Conservation (phyloP, 2,888 invertebrate genomes). For the Lysandra bellargus region DNA sequence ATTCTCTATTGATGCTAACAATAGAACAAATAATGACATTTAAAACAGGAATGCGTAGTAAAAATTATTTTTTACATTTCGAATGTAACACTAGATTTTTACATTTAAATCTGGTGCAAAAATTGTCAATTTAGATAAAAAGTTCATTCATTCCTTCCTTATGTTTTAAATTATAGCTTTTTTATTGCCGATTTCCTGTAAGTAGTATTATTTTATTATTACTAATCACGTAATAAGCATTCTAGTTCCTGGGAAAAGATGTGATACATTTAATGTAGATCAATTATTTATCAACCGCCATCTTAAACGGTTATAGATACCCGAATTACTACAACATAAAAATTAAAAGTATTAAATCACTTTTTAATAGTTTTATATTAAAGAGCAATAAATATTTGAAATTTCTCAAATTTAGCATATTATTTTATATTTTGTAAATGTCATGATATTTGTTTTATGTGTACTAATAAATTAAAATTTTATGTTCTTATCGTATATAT, state of each 20-base stretch:
- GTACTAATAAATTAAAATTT: slow-evolving; percentile 9
- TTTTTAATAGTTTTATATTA: slow-evolving; percentile 11
- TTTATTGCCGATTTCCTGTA: neutral
- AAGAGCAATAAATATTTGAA: neutral
- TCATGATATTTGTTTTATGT: neutral
- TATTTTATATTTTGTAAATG: slow-evolving; percentile 14
- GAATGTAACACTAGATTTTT: neutral
- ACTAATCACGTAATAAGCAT: neutral
- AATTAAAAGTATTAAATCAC: neutral
- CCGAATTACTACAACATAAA: neutral
- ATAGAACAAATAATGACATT: neutral
- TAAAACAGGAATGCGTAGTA: neutral
- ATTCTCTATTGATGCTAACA: too few species aligned
- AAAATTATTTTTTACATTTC: neutral
- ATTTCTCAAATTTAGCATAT: slow-evolving; percentile 9
- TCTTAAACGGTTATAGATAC: neutral
- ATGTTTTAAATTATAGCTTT: neutral
- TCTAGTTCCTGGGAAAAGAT: neutral
- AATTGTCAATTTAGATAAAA: neutral
- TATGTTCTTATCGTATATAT: slow-evolving; percentile 8
- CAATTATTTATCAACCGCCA: neutral
- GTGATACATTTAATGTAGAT: neutral
- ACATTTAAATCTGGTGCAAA: neutral
- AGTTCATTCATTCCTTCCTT: neutral
- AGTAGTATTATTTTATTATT: neutral